Evolutionary conservation across 1,140 invertebrate species (phyloP).

Genomic region (Eueides isabella): DNA sequence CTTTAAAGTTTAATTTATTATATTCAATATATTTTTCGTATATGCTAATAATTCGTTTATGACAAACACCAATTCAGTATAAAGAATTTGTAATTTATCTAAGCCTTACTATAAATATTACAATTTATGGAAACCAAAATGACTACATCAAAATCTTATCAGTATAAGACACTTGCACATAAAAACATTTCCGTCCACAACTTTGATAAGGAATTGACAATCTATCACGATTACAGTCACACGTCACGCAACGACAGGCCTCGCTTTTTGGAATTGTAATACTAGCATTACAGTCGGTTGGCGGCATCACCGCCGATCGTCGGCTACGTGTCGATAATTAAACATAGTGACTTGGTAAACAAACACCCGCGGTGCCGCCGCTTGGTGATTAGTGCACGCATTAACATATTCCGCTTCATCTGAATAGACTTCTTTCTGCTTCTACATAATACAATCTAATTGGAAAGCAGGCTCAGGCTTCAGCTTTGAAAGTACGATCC

Average conservation of each 20-base stretch:
- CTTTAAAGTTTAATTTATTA: no score
- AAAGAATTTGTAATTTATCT: no score
- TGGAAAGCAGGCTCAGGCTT: slow-evolving; percentile 17
- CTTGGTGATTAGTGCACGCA: slow-evolving; percentile 16
- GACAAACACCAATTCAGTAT: no score
- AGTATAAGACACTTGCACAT: no score
- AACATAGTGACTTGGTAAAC: slow-evolving; percentile 60
- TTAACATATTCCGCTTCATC: slow-evolving; percentile 19
- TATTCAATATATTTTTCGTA: no score
- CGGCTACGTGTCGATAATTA: slow-evolving; percentile 47
- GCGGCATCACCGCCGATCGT: background rate
- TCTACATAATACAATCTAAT: slow-evolving; percentile 23
- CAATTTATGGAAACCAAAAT: background rate
- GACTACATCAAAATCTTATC: background rate
- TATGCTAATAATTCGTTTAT: no score
- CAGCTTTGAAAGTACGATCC: background rate
- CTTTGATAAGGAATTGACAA: no score
- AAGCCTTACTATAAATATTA: no score
- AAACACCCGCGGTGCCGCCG: slow-evolving; percentile 26
- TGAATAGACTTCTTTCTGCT: background rate
- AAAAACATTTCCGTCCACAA: no score
- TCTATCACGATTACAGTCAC: no score
- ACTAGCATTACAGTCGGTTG: background rate
- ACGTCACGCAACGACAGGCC: no score
- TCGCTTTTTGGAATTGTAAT: no score